phyloP scores from a whole-genome alignment of 64 coral and sea anemone genomes.

The Orbicella faveolata region DNA sequence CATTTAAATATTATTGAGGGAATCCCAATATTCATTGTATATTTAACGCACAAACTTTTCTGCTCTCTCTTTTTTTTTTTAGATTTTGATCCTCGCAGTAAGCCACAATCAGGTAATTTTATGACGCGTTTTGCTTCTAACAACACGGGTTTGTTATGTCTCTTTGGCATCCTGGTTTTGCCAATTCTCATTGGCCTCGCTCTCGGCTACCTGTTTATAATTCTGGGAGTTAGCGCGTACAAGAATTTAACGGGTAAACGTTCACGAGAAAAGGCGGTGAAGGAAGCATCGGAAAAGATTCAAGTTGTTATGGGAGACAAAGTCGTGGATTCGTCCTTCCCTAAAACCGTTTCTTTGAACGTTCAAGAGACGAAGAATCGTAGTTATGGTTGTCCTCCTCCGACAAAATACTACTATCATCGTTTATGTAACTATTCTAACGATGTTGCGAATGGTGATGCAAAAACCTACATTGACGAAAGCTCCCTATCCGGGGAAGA shows the following conservation, averaged over 20 bases:
- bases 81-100: constrained; percentile 94
- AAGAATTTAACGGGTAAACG: constrained; percentile 58
- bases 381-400: constrained; percentile 14
- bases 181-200: constrained; percentile 82
- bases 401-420: constrained; percentile 67
- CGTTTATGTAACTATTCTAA: constrained; percentile 54
- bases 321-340: constrained; percentile 84
- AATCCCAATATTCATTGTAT: too few relatives aligned
- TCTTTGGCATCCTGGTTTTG: constrained; percentile 70
- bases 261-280: constrained; percentile 40
- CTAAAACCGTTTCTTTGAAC: constrained; percentile 78
- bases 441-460: constrained; percentile 49
- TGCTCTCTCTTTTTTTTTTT: not conserved
- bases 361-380: constrained; percentile 64
- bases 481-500: constrained; percentile 22
- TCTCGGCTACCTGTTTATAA: constrained; percentile 69
- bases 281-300: constrained; percentile 52
- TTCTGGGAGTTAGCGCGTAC: constrained; percentile 76
- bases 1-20: too few relatives aligned
- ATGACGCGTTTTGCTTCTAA: constrained; percentile 82
- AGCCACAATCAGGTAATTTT: constrained; percentile 59
- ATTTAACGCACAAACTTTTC: too few relatives aligned
- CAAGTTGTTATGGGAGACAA: constrained; percentile 83
- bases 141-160: constrained; percentile 81
- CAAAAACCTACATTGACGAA: constrained; percentile 31